Evolutionary conservation across 2,113 vertebrate genomes (phyloP), one percentile per base, ranked within the genome.

Genomic region (Melanerpes formicivorus): DNA sequence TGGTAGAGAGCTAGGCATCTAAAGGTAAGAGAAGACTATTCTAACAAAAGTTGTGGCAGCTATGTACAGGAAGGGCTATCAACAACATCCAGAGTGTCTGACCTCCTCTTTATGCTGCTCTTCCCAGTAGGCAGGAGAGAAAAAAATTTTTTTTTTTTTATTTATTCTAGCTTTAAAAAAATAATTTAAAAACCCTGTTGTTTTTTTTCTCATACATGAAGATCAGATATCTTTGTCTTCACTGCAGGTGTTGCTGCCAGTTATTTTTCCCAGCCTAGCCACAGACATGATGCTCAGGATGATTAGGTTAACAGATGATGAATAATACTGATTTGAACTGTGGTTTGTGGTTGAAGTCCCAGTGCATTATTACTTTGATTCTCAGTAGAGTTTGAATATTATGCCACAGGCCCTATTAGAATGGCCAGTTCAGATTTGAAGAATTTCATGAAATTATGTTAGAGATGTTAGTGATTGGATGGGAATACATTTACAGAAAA

Each of bases 281-380:
- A 18, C 60, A 85, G 81, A 48, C 52, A n/a, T 60, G 64, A 56
- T 87, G 60, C 34, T 48, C 67, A 23, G 56, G 44, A 46, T 77
- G 84, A 90, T 84, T 59, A 32, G 26, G 79, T 79, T 72, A 81
- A 60, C 73, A 88, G 65, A 78, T 77, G 84, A 93, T 67, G 72
- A 74, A 80, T 90, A 80, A 63, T 14, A 56, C 25, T 63, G 65
- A 52, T 56, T 66, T 50, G 37, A 66, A 70, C 87, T 44, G 42
- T 64, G 64, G 25, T 75, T 89, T 87, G n/a, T 71, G 78, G 37
- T 48, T 71, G 56, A 29, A 74, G 46, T 63, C 65, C 48, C 62
- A 8, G 19, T 77, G 64, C 56, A 44, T 84, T 60, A 34, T 30
- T 74, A 3, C 14, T 88, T 79, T 30, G 60, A 25, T 75, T 81